Evolutionary conservation across 2,888 invertebrate species (phyloP), one percentile per base, ranked within the genome.

Genomic region (Tenthredo amoena): DNA sequence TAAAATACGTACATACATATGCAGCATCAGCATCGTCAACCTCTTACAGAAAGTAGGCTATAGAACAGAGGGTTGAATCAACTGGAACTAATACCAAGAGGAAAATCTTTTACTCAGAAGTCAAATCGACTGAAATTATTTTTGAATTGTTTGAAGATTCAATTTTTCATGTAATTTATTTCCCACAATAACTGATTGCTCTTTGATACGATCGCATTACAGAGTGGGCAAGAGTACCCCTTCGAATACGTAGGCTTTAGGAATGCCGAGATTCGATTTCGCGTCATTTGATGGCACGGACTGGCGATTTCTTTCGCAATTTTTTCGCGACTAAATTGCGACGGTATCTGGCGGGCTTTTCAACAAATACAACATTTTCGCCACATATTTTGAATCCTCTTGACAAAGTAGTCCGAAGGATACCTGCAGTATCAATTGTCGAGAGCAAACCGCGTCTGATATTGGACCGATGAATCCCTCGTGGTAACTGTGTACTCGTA

Each of bases 391-490:
- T 21, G 18, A n/a, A 72, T 9, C 72, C 15, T 7, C 1, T 68
- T 68, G 68, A 12, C 21, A n/a, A 10, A 72, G 0, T 12, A 40
- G 12, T 7, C 5, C 10, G 72, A 12, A 37, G n/a, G 72, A 72
- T 40, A 43, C 40, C 72, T 72, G 40, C n/a, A 43, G 72, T 72
- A 72, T 21, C 72, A 72, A 72, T 21, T 9, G 72, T 43, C 40
- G 72, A 12, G 10, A 43, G 40, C 7, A 55, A 2, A 43, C 43
- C 40, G 40, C n/a, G 72, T 40, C 40, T 40, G 40, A 21, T 31
- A 72, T 72, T 43, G 10, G 21, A 40, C 72, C 72, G 43, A 72
- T 40, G 7, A 43, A 72, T 43, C 21, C n/a, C 43, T 40, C 15
- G 10, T 40, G 40, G 21, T 72, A 72, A n/a, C 40, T n/a, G 10